Percentiles rank a stretch among this genome's conserved stretches.
Evolutionary conservation across 2,113 vertebrate genomes (phyloP).

Genomic region (Istiophorus platypterus): DNA sequence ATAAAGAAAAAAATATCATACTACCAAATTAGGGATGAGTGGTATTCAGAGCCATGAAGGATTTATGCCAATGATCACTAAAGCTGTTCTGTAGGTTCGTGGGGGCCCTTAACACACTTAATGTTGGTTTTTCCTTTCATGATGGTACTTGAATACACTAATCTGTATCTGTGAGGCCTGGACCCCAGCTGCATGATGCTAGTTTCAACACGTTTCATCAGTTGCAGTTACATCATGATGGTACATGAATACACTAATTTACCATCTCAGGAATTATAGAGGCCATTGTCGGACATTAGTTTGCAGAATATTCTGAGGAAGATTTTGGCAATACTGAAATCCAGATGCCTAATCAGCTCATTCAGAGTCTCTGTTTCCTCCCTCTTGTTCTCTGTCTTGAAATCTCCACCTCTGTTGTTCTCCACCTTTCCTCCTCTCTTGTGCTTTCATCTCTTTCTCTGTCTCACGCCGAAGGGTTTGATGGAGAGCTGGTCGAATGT

Average conservation of each 20-base stretch:
- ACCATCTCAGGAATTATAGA: conserved; percentile 57
- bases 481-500: conserved; percentile 98
- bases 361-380: neutral
- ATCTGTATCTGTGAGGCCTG: conserved; percentile 12
- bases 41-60: neutral
- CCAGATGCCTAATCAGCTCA: neutral
- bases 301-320: conserved; percentile 2
- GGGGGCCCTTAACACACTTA: neutral
- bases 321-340: neutral
- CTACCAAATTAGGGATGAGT: neutral
- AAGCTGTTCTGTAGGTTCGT: neutral
- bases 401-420: neutral
- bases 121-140: neutral
- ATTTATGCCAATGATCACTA: neutral
- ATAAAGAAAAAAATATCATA: neutral
- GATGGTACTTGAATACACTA: too few species aligned
- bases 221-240: conserved; percentile 47
- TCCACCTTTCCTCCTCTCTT: neutral
- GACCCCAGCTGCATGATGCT: neutral
- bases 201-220: conserved; percentile 58
- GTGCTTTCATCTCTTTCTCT: conserved; percentile 3
- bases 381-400: neutral
- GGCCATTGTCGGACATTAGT: conserved; percentile 60
- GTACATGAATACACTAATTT: conserved; percentile 48
- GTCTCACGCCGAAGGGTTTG: conserved; percentile 86